Evolutionary conservation across 2,113 vertebrate genomes (phyloP), one percentile per base, ranked within the genome.

Genomic region (Rafetus swinhoei): DNA sequence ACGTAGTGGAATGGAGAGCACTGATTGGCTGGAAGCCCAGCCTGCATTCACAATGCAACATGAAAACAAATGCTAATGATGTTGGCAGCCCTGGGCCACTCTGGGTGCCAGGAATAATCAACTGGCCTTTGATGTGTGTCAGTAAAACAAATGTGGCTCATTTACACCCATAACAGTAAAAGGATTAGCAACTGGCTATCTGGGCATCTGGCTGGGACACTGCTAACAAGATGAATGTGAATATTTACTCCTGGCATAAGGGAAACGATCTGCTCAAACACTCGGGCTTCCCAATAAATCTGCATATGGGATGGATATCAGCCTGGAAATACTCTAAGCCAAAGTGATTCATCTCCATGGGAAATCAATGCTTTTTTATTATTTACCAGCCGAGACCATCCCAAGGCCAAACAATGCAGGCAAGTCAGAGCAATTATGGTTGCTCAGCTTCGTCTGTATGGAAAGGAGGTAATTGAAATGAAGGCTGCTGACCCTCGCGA

Each of bases 331-430:
- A 86, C 65, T 65, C 88, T 57, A 27, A 82, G 91, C 85, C 85
- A 89, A 88, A 88, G 86, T 52, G 81, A 90, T 92, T 92, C 74
- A 92, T 90, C 77, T 90, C 88, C 82, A 82, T 65, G 39, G 85
- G 35, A 89, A 81, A 94, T 94, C 93, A 81, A 94, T 94, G 83
- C 57, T 87, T 80, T 92, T 83, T 92, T 86, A 90, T 95, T 92
- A 90, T 95, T 90, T 87, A 93, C 82, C 83, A 87, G 60, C 81
- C 53, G 69, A 87, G 81, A 85, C 65, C 85, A 54, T 80, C 62
- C 83, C 82, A 69, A 92, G 88, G 84, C 94, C 65, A 60, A 59
- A 15, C 15, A 59, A 35, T 53, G 65, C 77, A 79, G 74, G 62
- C 59, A 62, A 83, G 74, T 81, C 72, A 56, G 53, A 11, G 79